A percentile compares a stretch with the other conserved stretches of the same genome.
Conservation (phyloP, 2,113 vertebrate species). For the Xiphophorus couchianus region DNA sequence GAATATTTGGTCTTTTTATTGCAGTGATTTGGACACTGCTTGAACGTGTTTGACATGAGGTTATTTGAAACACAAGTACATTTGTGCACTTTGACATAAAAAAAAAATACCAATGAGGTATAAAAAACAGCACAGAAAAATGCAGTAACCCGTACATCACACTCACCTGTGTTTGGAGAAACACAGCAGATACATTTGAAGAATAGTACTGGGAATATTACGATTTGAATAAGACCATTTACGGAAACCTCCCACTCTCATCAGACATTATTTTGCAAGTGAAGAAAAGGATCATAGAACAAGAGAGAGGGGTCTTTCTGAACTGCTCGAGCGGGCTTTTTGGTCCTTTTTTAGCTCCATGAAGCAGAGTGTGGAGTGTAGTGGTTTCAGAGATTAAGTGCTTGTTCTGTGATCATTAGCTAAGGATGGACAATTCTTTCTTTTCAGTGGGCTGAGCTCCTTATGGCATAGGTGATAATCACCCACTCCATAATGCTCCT, state of each 20-base stretch:
- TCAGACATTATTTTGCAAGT: conserved; percentile 17
- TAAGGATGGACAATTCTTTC: not conserved
- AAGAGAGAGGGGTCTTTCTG: conserved; percentile 36
- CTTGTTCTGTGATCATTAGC: conserved; percentile 21
- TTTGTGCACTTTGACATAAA: too few species aligned
- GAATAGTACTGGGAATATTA: not conserved
- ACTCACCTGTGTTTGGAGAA: not conserved
- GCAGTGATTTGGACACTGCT: too few species aligned
- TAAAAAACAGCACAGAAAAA: not conserved
- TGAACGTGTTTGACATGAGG: too few species aligned
- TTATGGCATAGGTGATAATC: conserved; percentile 20
- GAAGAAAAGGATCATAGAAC: conserved; percentile 28
- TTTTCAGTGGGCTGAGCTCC: conserved; percentile 29
- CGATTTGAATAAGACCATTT: not conserved
- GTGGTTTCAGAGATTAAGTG: conserved; percentile 12
- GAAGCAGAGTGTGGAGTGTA: conserved; percentile 1
- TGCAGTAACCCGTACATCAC: not conserved
- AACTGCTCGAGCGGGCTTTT: conserved; percentile 16
- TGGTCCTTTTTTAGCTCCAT: conserved; percentile 11
- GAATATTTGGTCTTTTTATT: too few species aligned
- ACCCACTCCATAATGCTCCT: not conserved
- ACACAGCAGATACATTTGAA: not conserved
- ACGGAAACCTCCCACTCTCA: conserved; percentile 36
- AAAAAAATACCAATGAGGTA: too few species aligned
- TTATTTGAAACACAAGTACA: too few species aligned